Evolutionary conservation across 2,888 invertebrate genomes (phyloP), one percentile per base, ranked within the genome.

Genomic region (Salticus scenicus): DNA sequence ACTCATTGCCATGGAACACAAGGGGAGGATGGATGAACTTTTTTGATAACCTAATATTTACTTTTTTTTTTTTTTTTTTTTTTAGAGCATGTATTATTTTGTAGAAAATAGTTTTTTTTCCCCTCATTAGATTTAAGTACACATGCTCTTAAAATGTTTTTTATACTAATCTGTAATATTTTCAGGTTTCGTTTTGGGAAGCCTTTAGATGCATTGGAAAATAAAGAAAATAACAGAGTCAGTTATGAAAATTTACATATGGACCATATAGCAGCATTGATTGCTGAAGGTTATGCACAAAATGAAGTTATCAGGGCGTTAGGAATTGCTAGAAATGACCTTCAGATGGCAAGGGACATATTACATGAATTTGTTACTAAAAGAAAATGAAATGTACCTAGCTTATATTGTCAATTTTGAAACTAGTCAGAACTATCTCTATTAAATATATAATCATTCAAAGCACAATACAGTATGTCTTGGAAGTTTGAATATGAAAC

Each of bases 321-420:
- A 89, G 96, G 97, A 87, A 97, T 98, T 90, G 96, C 97, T 0
- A 93, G 97, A 84, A 98, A 98, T 92, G 96, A 98, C 91, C 93
- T 98, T 77, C 96, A 96, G 91, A 98, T 98, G 97, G 98, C 98
- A 69, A 95, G 97, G 92, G 97, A 98, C 91, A 97, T 97, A 90
- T 92, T 97, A 89, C 95, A 96, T 91, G 96, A 97, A 91, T 97
- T 97, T 91, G 97, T 96, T 70, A 94, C 94, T 70, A 94, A 94
- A 89, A 80, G 87, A 63, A 88, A 88, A 81, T 88, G 76, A 86
- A 33, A 47, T 72, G 20, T 57, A 1, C 17, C 42, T 57, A 63
- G 69, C 42, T 74, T 20, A 71, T 31, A 64, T 42, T 81, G 70
- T 75, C 75, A 51, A 30, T 84, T 77, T 31, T 77, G 73, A 77